Evolutionary conservation across 2,888 invertebrate genomes (phyloP).

Genomic region (Amblyjoppa proteus): DNA sequence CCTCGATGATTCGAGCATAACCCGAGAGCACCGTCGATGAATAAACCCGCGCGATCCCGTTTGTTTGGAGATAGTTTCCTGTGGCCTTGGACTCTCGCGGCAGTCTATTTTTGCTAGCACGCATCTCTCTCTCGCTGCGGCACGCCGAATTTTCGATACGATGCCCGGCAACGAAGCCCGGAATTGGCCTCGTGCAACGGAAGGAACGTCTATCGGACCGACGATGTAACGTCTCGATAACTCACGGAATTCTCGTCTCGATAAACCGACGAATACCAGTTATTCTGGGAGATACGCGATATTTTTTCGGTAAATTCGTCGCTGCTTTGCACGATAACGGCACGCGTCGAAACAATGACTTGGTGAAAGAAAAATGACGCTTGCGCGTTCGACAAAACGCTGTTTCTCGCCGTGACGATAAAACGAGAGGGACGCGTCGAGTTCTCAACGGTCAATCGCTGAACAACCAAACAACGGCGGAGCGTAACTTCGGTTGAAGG

Average conservation of each 20-base stretch:
- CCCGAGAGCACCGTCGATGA: background rate
- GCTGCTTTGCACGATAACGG: background rate
- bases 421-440: background rate
- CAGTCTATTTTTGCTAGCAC: conserved; percentile 72
- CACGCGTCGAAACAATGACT: background rate
- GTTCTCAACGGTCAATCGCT: conserved; percentile 55
- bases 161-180: conserved; percentile 27
- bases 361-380: background rate
- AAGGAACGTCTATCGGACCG: background rate
- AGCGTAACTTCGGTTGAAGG: conserved; percentile 78
- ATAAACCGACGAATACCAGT: background rate
- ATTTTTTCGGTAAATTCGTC: background rate
- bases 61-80: conserved; percentile 80
- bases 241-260: too few species aligned
- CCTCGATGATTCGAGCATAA: conserved; percentile 47
- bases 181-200: conserved; percentile 1
- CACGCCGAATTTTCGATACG: conserved; percentile 38
- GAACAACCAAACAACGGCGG: conserved; percentile 68
- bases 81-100: conserved; percentile 76
- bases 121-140: conserved; percentile 17
- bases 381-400: background rate
- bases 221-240: background rate
- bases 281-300: background rate
- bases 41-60: conserved; percentile 65
- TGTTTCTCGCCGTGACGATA: background rate